phyloP scores from a whole-genome alignment of 2,797 vertebrate genomes.

The Petrocephalus sullivani region DNA sequence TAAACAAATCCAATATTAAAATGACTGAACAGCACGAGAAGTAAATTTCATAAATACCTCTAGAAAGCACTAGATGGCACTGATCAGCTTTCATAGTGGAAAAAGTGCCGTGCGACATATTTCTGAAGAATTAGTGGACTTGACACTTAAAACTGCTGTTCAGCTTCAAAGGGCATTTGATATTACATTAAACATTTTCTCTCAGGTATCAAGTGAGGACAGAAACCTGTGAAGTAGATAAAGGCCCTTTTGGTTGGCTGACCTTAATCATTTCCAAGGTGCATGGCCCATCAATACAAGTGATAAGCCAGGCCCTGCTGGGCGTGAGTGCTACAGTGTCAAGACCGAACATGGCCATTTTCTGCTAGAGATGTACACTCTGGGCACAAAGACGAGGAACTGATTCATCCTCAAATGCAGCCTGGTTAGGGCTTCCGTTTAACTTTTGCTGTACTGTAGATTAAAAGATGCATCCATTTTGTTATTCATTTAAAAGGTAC shows the following conservation, averaged over 20 bases:
- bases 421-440: not conserved
- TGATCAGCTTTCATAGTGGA: not conserved
- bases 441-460: not conserved
- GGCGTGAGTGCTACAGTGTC: not conserved
- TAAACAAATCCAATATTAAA: not conserved
- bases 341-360: not conserved
- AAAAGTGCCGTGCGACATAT: not conserved
- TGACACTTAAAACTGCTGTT: not conserved
- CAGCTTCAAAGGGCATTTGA: not conserved
- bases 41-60: not conserved
- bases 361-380: not conserved
- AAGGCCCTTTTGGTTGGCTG: not conserved
- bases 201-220: not conserved
- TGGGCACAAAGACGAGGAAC: not conserved
- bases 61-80: conserved; percentile 22
- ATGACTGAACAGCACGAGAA: not conserved
- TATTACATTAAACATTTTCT: conserved; percentile 5
- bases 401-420: not conserved
- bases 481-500: not conserved
- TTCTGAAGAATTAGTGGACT: conserved; percentile 9
- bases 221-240: not conserved
- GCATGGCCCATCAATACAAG: not conserved
- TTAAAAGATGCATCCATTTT: not conserved
- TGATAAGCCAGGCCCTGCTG: conserved; percentile 9
- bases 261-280: conserved; percentile 5